Evolutionary conservation across 2,797 vertebrate species (phyloP), one percentile per base, ranked within the genome.

Genomic region (Cynodonichthys magdalenae): DNA sequence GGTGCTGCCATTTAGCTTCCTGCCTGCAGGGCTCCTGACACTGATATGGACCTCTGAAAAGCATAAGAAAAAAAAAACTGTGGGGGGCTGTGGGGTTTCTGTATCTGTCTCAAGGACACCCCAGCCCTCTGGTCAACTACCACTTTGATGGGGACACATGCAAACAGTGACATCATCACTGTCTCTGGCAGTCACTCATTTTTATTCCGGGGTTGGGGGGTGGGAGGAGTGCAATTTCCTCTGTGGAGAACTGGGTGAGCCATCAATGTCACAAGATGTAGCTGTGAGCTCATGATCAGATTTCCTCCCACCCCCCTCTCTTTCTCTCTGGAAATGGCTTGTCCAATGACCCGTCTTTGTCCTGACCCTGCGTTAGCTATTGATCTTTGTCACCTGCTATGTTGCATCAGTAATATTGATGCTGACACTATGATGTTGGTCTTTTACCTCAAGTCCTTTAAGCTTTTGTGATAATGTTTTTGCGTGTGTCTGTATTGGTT

Each of bases 81-180:
- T 19, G 41, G 19, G 24, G 53, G 15, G 52, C 18, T 42, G 50
- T 61, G 68, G 63, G 77, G 69, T 75, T 83, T 90, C 86, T 79
- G 79, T 74, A 74, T 34, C 31, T 72, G 84, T 93, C 87, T 93
- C 92, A 94, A 94, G 94, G 93, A 94, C 93, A 75, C 81, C 83
- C 75, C 79, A 61, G 89, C 87, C 90, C 88, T 77, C 80, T 77
- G 90, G 88, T 82, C 41, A 51, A 71, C 87, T 89, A 87, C 80
- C 59, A 70, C 88, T 79, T 83, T 88, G 91, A 92, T 88, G 85
- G 86, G 88, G 89, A 92, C 91, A 89, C 92, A 92, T 92, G 87
- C 68, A 81, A 81, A 82, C 79, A 72, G 87, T 93, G 91, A 93
- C 91, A 94, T 94, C 91, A 93, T 93, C 91, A 92, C 78, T 68